A percentile compares a stretch with the other conserved stretches of the same genome.
Evolutionary conservation across 2,888 invertebrate species (phyloP).

Genomic region (Trichopoda pennipes): DNA sequence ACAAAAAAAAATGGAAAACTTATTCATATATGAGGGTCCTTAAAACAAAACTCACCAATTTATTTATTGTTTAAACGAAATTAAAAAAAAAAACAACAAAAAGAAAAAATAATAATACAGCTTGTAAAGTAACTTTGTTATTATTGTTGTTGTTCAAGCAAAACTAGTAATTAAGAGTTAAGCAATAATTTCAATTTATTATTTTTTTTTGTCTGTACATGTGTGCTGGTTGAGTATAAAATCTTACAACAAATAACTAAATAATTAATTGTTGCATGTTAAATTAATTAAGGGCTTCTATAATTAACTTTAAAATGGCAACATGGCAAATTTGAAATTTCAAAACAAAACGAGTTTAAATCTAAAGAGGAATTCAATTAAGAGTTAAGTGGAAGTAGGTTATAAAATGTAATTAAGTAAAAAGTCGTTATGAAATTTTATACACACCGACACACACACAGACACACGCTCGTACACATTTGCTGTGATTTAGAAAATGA

Average conservation of each 20-base stretch:
- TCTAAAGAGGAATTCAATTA: constrained; percentile 43
- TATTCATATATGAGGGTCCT: constrained; percentile 53
- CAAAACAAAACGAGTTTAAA: not conserved
- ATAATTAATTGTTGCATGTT: constrained; percentile 68
- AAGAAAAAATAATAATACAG: not conserved
- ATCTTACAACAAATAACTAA: constrained; percentile 23
- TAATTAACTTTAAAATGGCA: constrained; percentile 62
- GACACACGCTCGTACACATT: no score
- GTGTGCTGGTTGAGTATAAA: not conserved
- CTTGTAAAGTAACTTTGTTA: constrained; percentile 59
- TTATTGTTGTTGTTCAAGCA: constrained; percentile 58
- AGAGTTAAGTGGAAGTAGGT: constrained; percentile 7
- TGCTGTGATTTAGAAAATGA: no score
- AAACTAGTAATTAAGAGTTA: constrained; percentile 68
- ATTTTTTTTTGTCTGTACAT: not conserved
- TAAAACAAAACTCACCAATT: constrained; percentile 34
- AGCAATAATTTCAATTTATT: constrained; percentile 63
- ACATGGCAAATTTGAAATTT: not conserved
- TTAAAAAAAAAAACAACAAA: not conserved
- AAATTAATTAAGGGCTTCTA: constrained; percentile 63
- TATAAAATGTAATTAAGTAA: constrained; percentile 3
- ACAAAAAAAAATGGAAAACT: constrained; percentile 17
- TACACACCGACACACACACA: no score
- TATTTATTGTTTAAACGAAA: constrained; percentile 45
- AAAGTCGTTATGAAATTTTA: not conserved